Evolutionary conservation across 2,113 vertebrate genomes (phyloP), one percentile per base, ranked within the genome.

Genomic region (Ophthalmolycus amberensis): DNA sequence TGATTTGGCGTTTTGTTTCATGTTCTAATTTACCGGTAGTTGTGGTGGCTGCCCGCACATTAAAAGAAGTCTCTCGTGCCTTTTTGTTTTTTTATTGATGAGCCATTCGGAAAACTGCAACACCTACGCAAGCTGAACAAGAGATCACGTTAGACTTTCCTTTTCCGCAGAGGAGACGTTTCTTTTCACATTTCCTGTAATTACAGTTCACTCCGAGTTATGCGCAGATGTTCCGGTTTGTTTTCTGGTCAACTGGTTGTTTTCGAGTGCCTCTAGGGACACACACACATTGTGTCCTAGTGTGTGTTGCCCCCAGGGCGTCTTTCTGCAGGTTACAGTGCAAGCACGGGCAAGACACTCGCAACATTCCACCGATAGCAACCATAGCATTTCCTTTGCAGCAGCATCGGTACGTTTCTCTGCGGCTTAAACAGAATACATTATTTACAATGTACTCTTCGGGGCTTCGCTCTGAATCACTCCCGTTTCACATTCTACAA

Each of bases 301-400:
- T 63, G 52, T 59, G 66, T 40, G 25, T 34, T n/a, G 73, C 77
- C 25, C 25, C 25, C 59, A 0, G 72, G 80, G 69, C 71, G 60
- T 72, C 60, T 86, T 44, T 79, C 82, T 77, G 82, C 74, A 85
- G 85, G 87, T 85, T 88, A 78, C 84, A 84, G 72, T 78, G 77
- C 90, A 82, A 77, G 91, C 65, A 46, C 32, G 14, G 75, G 65
- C 92, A 82, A 69, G 90, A 74, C 81, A 56, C 76, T 84, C 66
- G 80, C 15, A 72, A 72, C 84, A 91, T 91, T 90, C 87, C 88
- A 77, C 25, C 9, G 11, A 81, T 64, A 25, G 20, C 62, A 29
- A 2, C 20, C 4, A 34, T 34, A 50, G 32, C 14, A 18, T 70
- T 63, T 67, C 54, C 18, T 52, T 9, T 62, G 42, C 52, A 27